phyloP scores from a whole-genome alignment of 2,797 vertebrate genomes.

The Choloepus didactylus region DNA sequence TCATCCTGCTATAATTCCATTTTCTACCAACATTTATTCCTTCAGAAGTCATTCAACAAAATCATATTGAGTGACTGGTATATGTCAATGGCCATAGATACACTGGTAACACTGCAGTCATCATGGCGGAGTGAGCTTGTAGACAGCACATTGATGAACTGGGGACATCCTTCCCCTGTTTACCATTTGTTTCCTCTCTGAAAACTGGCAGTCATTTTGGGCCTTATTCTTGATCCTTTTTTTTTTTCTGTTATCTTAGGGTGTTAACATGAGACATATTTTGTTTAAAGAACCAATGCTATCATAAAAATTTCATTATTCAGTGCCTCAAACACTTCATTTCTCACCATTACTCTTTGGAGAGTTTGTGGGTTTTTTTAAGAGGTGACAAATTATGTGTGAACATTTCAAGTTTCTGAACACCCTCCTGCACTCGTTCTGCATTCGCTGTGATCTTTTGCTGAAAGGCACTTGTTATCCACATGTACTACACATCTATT shows the following conservation, averaged over 20 bases:
- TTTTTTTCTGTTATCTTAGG: conserved; percentile 39
- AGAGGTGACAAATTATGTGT: conserved; percentile 66
- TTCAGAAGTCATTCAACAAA: conserved; percentile 19
- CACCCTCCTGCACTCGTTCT: conserved; percentile 78
- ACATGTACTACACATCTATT: conserved; percentile 75
- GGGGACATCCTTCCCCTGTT: neutral
- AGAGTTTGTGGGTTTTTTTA: conserved; percentile 66
- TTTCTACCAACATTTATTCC: neutral
- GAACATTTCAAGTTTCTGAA: conserved; percentile 76
- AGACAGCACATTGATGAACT: neutral
- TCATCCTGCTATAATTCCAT: neutral
- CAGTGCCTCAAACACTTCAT: conserved; percentile 62
- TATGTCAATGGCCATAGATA: neutral
- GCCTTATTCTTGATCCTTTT: conserved; percentile 1
- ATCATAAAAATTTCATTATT: neutral
- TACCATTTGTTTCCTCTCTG: conserved; percentile 26
- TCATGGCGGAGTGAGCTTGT: neutral
- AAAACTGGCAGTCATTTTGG: conserved; percentile 56
- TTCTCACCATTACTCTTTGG: conserved; percentile 72
- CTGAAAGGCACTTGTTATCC: conserved; percentile 76
- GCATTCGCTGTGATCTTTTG: conserved; percentile 73
- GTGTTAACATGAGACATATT: conserved; percentile 68
- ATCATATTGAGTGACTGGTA: neutral
- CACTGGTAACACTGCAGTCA: neutral
- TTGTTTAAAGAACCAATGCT: conserved; percentile 45